Evolutionary conservation across 2,113 vertebrate species (phyloP), one percentile per base, ranked within the genome.

Genomic region (Pagrus major): DNA sequence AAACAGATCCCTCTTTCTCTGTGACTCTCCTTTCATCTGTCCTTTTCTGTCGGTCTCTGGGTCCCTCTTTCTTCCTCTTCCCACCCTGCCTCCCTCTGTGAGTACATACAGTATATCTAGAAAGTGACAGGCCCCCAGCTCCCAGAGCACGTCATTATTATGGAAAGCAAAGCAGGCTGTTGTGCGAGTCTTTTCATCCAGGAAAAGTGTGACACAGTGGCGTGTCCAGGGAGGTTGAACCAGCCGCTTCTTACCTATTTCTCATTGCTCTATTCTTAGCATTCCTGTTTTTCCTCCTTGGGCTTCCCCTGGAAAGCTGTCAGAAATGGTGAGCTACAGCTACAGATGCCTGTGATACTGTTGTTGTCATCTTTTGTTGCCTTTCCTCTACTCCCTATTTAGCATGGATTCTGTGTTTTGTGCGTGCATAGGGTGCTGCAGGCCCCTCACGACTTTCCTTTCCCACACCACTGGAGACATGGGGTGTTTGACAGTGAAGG

Each of bases 241-340:
- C 59, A 44, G 67, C 83, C 81, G 75, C 71, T 77, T 80, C 80
- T 80, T 89, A 90, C 84, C 84, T 88, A 76, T 86, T 89, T 89
- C 69, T 84, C 31, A 59, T 46, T 1, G 65, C 49, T 80, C 90
- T 93, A 92, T 92, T 94, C 83, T 84, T 90, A 85, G 83, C 31
- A 83, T 89, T 91, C 89, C 90, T 88, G 90, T 90, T 91, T 86
- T 86, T 75, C 65, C 79, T 73, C 72, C 49, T 9, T n/a, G 64
- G 76, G 77, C 66, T 91, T 88, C 88, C 90, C 71, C 79, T 89
- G 73, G 81, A 91, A 91, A 83, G 58, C 68, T 84, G 82, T 92
- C 88, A 89, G 74, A 86, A 86, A 75, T 46, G 16, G 27, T 77
- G 81, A 90, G 67, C 63, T 86, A 73, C 54, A 41, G 56, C 69